Evolutionary conservation across 2,113 vertebrate species (phyloP), one percentile per base, ranked within the genome.

Genomic region (Pteronura brasiliensis): DNA sequence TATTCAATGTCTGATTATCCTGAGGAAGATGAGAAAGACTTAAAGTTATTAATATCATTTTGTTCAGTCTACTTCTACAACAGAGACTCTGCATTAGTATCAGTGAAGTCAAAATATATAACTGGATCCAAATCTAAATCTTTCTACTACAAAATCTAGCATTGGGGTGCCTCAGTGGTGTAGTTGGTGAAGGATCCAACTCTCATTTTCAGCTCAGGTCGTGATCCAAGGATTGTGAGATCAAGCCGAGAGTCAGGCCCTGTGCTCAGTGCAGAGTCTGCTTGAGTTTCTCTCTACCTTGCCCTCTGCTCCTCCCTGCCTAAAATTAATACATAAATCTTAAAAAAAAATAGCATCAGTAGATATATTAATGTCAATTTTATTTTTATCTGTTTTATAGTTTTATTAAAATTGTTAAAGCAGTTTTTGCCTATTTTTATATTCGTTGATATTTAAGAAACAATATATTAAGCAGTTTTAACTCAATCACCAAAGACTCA

Each of bases 141-240:
- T 88, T 97, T 88, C 36, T 39, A 44, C 55, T 95, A 81, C 65
- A 52, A 97, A 94, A 88, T 69, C 7, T 76, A 90, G 63, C 13
- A 36, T 10, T 36, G 34, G 18, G 67, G 34, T n/a, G 34, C 67
- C 67, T 36, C 6, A 18, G 67, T 21, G 18, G 34, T 69, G 67
- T 17, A 69, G 17, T 21, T 69, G 18, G 67, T 69, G 34, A 36
- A 69, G 67, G 17, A 69, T 20, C 67, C 18, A 20, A 20, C 34
- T 36, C 67, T n/a, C 9, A 4, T n/a, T 69, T 69, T 69, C 67
- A 69, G 34, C 67, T 69, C 67, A 36, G 34, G 34, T 69, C 7
- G 0, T 69, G 67, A 69, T 69, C 34, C 18, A n/a, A 20, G 67
- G 67, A 20, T 69, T 69, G 34, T n/a, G 34, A 69, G 34, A 69